Evolutionary conservation across 2,113 vertebrate species (phyloP).

Genomic region (Xiphophorus couchianus): DNA sequence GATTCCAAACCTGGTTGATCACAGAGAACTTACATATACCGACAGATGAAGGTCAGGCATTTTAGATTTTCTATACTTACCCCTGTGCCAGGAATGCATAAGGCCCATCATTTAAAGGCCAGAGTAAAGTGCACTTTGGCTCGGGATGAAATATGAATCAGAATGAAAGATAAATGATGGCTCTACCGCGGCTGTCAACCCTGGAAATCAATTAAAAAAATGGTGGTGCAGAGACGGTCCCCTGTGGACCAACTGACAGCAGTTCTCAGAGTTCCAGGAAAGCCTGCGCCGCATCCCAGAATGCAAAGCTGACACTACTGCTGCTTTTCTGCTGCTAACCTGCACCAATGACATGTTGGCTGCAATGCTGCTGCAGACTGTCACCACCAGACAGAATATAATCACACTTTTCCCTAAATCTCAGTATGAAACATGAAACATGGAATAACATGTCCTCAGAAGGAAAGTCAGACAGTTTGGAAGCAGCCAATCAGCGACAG

Average conservation of each 20-base stretch:
- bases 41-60: background rate
- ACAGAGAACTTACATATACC: background rate
- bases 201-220: constrained; percentile 32
- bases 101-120: constrained; percentile 17
- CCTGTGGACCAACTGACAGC: constrained; percentile 15
- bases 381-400: constrained; percentile 16
- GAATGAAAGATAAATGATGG: constrained; percentile 47
- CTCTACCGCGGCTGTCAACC: background rate
- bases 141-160: constrained; percentile 50
- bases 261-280: constrained; percentile 21
- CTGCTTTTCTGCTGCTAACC: constrained; percentile 15
- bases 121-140: constrained; percentile 30
- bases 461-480: constrained; percentile 7
- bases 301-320: constrained; percentile 8
- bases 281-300: background rate
- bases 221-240: constrained; percentile 8
- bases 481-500: constrained; percentile 40
- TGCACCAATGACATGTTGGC: constrained; percentile 22
- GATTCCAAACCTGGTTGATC: constrained; percentile 14
- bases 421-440: constrained; percentile 16
- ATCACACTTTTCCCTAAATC: constrained; percentile 10
- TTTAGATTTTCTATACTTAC: background rate
- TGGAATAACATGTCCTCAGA: constrained; percentile 7
- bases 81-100: background rate
- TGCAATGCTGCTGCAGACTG: background rate